Conservation (phyloP, 2,797 vertebrate species). For the Anguilla marmorata region DNA sequence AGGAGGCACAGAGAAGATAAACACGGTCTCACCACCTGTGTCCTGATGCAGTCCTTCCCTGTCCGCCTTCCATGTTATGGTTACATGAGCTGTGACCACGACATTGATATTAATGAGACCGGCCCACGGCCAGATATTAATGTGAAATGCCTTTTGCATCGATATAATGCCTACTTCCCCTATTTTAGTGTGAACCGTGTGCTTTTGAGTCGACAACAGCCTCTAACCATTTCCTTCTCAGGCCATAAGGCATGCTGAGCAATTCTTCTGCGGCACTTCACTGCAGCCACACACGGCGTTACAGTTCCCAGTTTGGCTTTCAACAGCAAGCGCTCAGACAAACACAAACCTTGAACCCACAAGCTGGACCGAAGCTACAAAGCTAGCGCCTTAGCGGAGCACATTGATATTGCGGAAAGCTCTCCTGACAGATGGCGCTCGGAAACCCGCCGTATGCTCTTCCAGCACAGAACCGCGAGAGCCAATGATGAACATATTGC, state of each 20-base stretch:
- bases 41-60: not conserved
- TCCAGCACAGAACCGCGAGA: conserved; percentile 40
- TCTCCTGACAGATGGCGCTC: conserved; percentile 59
- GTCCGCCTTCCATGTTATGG: not conserved
- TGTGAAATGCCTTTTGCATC: too few species aligned
- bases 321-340: conserved; percentile 35
- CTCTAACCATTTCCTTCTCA: not conserved
- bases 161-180: not conserved
- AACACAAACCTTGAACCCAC: conserved; percentile 22
- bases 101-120: too few species aligned
- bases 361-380: conserved; percentile 42
- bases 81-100: not conserved
- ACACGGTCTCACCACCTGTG: too few species aligned
- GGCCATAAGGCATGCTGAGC: not conserved
- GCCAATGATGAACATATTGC: conserved; percentile 57
- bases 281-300: too few species aligned
- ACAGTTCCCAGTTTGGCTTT: not conserved
- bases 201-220: not conserved
- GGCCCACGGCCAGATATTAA: too few species aligned
- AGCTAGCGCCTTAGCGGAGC: conserved; percentile 53
- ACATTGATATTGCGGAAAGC: conserved; percentile 53
- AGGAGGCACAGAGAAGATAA: too few species aligned
- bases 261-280: too few species aligned
- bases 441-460: conserved; percentile 34
- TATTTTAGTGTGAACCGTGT: not conserved